phyloP scores from a whole-genome alignment of 2,113 vertebrate species.

The Elgaria multicarinata region DNA sequence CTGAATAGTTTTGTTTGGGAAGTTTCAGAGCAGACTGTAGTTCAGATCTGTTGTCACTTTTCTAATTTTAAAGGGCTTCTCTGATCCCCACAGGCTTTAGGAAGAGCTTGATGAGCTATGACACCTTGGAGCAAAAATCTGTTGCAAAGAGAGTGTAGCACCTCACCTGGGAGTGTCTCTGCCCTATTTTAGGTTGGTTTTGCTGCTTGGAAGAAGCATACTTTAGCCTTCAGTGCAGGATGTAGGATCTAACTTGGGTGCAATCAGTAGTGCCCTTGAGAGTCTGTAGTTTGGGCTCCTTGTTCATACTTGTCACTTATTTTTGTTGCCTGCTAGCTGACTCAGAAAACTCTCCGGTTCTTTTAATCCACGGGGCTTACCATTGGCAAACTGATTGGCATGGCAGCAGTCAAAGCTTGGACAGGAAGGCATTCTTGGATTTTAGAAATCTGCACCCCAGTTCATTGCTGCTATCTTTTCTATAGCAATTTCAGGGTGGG shows the following conservation, averaged over 20 bases:
- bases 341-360: background rate
- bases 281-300: background rate
- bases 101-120: background rate
- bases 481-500: background rate
- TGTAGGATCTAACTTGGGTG: background rate
- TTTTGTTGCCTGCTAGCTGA: background rate
- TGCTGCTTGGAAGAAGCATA: background rate
- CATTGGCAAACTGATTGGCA: too few species aligned
- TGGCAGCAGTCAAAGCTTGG: background rate
- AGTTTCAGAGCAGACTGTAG: background rate
- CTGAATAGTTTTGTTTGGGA: background rate
- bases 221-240: background rate
- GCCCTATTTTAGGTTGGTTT: conserved; percentile 7
- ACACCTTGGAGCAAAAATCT: background rate
- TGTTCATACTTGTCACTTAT: background rate
- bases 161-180: background rate
- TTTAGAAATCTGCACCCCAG: background rate
- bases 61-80: background rate
- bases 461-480: background rate
- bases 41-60: background rate
- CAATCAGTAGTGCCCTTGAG: background rate
- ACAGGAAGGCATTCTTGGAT: background rate
- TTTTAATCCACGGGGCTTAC: background rate
- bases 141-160: background rate
- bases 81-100: background rate